Evolutionary conservation across 2,113 vertebrate genomes (phyloP).

Genomic region (Eonycteris spelaea): DNA sequence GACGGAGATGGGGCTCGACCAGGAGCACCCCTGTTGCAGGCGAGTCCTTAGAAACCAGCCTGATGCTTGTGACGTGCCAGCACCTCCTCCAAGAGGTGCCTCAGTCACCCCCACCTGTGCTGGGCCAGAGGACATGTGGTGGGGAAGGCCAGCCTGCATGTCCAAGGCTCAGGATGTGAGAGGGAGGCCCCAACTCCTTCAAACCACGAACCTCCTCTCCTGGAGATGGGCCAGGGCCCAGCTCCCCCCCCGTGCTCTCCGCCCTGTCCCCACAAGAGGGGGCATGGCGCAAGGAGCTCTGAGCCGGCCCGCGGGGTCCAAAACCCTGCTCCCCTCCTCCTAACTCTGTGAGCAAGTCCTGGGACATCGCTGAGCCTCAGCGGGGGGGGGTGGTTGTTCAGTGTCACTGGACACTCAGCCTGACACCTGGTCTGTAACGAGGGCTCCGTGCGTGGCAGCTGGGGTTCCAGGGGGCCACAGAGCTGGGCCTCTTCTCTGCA

Average conservation of each 20-base stretch:
- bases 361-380: too few species aligned
- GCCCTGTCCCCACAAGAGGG: too few species aligned
- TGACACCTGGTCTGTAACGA: not conserved
- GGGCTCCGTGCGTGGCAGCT: not conserved
- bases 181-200: not conserved
- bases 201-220: not conserved
- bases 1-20: not conserved
- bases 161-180: not conserved
- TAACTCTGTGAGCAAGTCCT: too few species aligned
- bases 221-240: too few species aligned
- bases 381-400: too few species aligned
- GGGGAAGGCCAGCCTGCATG: not conserved
- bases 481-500: not conserved
- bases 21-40: too few species aligned
- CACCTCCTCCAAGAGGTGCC: not conserved
- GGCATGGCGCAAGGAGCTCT: too few species aligned
- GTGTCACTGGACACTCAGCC: not conserved
- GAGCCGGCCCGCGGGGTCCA: too few species aligned
- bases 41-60: not conserved
- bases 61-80: rapidly evolving
- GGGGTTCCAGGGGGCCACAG: not conserved
- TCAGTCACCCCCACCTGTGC: not conserved
- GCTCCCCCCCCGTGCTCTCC: too few species aligned
- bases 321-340: too few species aligned
- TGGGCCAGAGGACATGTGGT: not conserved